phyloP scores from a whole-genome alignment of 1,140 invertebrate species.

The Rhagoletis zephyria region DNA sequence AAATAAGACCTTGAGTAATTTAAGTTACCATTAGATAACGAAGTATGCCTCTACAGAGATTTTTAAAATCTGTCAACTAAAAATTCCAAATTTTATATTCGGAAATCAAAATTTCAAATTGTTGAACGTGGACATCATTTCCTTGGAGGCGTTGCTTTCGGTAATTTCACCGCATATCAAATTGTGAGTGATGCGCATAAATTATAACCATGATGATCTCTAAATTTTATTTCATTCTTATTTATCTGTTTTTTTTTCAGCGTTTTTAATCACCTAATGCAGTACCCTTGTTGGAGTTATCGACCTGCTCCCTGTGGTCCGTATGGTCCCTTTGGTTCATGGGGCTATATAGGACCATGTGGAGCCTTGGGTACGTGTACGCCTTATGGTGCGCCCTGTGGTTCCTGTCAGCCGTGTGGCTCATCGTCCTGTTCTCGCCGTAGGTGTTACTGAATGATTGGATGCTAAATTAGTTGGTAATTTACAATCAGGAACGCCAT shows the following conservation, averaged over 20 bases:
- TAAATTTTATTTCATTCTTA: not conserved
- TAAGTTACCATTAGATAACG: no score
- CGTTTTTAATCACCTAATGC: constrained; percentile 9
- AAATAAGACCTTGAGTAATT: no score
- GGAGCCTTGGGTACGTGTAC: constrained; percentile 25
- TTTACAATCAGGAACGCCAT: not conserved
- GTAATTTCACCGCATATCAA: constrained; percentile 3
- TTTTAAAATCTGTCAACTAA: not conserved
- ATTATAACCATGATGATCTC: not conserved
- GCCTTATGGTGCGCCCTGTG: constrained; percentile 27
- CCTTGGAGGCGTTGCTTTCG: not conserved
- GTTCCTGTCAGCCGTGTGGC: constrained; percentile 47
- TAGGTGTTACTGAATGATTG: not conserved
- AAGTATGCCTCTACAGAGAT: not conserved
- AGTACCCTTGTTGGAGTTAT: constrained; percentile 37
- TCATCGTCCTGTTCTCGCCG: not conserved
- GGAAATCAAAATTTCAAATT: constrained; percentile 20
- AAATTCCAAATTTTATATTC: no score
- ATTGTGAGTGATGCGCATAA: not conserved
- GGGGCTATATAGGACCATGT: constrained; percentile 40
- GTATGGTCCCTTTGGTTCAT: constrained; percentile 23
- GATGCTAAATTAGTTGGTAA: not conserved
- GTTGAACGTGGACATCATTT: constrained; percentile 1
- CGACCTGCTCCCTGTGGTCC: constrained; percentile 43
- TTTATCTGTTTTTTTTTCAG: not conserved